These are phyloP conservation scores for Platysternon megacephalum DNA, from an alignment of 2,113 vertebrate species.

Conservation along the genomic window DNA sequence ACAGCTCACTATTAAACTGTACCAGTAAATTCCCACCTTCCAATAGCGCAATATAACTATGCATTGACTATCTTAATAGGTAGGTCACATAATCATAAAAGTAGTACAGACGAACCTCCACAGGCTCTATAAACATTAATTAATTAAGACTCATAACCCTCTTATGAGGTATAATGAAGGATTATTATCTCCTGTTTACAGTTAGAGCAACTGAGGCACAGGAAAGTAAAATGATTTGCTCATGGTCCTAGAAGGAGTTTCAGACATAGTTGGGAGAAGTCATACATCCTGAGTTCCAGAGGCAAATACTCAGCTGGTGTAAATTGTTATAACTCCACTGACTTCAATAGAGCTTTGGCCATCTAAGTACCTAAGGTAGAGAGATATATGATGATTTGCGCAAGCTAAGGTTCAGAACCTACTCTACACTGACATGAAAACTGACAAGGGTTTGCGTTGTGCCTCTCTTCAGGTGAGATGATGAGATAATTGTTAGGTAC, in stretches of 20 bases:
- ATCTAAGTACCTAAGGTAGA: accelerated
- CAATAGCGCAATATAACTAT: neutral
- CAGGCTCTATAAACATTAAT: conserved; percentile 4
- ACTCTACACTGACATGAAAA: neutral
- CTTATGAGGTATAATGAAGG: neutral
- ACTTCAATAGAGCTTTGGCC: neutral
- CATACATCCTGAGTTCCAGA: neutral
- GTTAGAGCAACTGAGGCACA: neutral
- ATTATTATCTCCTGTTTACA: neutral
- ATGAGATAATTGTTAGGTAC: neutral
- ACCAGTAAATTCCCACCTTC: neutral
- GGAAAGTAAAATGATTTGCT: neutral
- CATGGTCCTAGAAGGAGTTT: neutral
- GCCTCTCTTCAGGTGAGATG: neutral
- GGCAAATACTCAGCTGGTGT: neutral
- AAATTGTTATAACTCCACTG: neutral
- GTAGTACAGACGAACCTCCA: neutral
- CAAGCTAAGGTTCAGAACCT: conserved; percentile 14
- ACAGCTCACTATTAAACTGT: neutral
- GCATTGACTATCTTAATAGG: neutral
- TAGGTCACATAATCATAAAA: accelerated
- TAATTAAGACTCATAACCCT: neutral
- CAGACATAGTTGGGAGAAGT: neutral
- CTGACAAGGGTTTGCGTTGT: neutral
- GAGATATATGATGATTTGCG: neutral